phyloP scores from a whole-genome alignment of 2,888 invertebrate genomes.

The Cheilosia scutellata region DNA sequence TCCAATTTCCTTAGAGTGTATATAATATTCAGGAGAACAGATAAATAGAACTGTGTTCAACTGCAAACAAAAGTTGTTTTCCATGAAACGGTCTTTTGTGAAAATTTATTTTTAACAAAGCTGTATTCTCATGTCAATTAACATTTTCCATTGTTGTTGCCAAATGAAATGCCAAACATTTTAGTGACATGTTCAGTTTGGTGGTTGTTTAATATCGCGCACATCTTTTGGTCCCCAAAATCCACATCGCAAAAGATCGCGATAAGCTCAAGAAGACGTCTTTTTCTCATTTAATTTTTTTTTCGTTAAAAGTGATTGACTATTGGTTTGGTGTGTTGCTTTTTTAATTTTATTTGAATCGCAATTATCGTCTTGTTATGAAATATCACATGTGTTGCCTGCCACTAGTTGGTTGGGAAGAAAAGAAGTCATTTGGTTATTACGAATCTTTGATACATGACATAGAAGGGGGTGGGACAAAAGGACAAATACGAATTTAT shows the following conservation, averaged over 20 bases:
- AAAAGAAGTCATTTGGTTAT: neutral
- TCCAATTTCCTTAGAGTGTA: too few species aligned
- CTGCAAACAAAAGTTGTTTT: neutral
- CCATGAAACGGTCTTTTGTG: neutral
- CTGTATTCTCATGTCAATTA: conserved; percentile 31
- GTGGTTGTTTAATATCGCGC: conserved; percentile 15
- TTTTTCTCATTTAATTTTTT: neutral
- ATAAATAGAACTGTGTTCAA: neutral
- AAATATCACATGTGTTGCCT: conserved; percentile 12
- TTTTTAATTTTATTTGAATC: conserved; percentile 6
- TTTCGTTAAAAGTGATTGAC: neutral
- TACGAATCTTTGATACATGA: too few species aligned
- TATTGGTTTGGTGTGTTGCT: neutral
- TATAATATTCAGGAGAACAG: too few species aligned
- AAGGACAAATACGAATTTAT: neutral
- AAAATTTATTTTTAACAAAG: neutral
- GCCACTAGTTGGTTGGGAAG: neutral
- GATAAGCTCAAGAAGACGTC: neutral
- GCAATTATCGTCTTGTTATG: conserved; percentile 34
- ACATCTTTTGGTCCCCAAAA: conserved; percentile 18
- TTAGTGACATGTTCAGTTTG: conserved; percentile 22
- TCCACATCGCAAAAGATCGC: conserved; percentile 31
- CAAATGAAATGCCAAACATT: conserved; percentile 39
- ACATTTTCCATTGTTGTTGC: conserved; percentile 53
- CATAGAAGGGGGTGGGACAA: too few species aligned